Conservation (phyloP, 2,888 invertebrate species). For the Syrphus vitripennis region DNA sequence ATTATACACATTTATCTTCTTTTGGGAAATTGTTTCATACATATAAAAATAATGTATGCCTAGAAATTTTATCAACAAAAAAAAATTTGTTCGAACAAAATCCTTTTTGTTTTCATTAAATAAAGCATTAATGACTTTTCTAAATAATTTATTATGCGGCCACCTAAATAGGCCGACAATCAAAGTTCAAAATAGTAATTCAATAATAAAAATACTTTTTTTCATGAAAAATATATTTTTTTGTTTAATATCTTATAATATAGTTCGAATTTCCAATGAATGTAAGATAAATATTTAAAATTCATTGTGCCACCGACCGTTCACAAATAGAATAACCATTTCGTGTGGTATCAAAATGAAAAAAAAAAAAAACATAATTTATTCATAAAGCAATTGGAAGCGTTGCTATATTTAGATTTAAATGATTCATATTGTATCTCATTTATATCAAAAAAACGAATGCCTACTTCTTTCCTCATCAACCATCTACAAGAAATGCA, state of each 20-base stretch:
- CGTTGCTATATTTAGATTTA: conserved; percentile 40
- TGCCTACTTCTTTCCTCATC: neutral
- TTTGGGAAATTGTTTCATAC: too few relatives aligned
- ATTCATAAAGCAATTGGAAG: conserved; percentile 14
- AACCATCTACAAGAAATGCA: conserved; percentile 1
- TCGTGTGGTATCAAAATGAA: neutral
- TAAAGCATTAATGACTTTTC: too few relatives aligned
- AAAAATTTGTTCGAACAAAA: too few relatives aligned
- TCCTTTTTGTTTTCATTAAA: too few relatives aligned
- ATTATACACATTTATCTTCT: too few relatives aligned
- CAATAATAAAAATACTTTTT: too few relatives aligned
- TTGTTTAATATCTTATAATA: neutral
- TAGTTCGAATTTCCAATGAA: neutral
- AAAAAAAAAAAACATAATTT: conserved; percentile 25
- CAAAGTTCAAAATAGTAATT: too few relatives aligned
- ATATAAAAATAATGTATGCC: too few relatives aligned
- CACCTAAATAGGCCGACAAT: too few relatives aligned
- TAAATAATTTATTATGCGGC: too few relatives aligned
- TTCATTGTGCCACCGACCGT: neutral
- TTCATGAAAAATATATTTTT: neutral
- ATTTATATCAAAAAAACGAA: neutral
- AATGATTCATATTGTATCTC: conserved; percentile 41
- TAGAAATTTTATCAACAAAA: too few relatives aligned
- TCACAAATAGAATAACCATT: conserved; percentile 5
- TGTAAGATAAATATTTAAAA: neutral